Evolutionary conservation across 1,140 invertebrate genomes (phyloP), one percentile per base, ranked within the genome.

Genomic region (Lasioglossum baleicum): DNA sequence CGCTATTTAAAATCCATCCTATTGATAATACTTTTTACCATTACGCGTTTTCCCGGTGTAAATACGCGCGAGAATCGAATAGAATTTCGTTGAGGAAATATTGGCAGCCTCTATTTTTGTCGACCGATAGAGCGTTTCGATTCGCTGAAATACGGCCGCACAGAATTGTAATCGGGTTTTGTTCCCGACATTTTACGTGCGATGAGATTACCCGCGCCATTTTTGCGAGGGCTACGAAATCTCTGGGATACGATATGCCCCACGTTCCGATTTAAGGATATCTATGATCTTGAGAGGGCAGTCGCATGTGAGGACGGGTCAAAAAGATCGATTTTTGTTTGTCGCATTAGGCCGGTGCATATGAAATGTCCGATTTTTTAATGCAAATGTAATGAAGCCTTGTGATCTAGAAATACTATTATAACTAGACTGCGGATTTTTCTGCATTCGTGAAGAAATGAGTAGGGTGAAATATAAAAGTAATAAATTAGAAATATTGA

Each of bases 131-230:
- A 63, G 31, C 56, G 26, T 64, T 64, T 35, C 44, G 60, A 44
- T 51, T 17, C 60, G 60, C 44, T n/a, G 75, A 72, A 78, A 78
- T 77, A 77, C 75, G 75, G 7, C 53, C 44, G 48, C 20, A 44
- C 7, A 8, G 75, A 64, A 78, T 63, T 78, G 68, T 78, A 65
- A 78, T 78, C 75, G 60, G 75, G 74, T 77, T 71, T 77, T 61
- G 67, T 63, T 40, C 20, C 22, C 53, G 22, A 3, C 67, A 63
- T 77, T 70, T 77, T 71, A 71, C 42, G 75, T 56, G 42, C 58
- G 67, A 77, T 44, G 67, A 77, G 67, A 77, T 77, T 77, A 77
- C 75, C 61, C 56, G 40, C 42, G 44, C 64, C 64, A 44, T 66
- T 67, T 58, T 48, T 10, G 10, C 11, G 44, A 56, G 15, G 22